Conservation (phyloP, 2,888 invertebrate species). For the Archaeoteleia sp. region DNA sequence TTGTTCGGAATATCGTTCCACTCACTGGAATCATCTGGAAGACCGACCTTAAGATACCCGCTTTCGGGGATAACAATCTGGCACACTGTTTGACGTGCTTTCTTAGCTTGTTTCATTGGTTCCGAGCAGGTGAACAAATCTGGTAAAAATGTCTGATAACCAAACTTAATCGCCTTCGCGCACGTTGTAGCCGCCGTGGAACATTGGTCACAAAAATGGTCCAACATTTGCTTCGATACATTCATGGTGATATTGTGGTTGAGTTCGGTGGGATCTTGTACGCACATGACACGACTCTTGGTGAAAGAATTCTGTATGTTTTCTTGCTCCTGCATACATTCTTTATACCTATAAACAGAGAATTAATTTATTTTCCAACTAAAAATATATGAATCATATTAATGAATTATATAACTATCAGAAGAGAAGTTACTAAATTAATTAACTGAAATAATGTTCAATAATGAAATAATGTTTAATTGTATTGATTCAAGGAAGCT, state of each 20-base stretch:
- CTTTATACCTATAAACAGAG: slow-evolving; percentile 22
- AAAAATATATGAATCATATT: not conserved
- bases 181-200: slow-evolving; percentile 61
- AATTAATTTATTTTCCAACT: not conserved
- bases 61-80: slow-evolving; percentile 59
- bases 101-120: slow-evolving; percentile 12
- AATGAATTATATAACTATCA: not conserved
- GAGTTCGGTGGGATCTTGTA: slow-evolving; percentile 83
- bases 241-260: slow-evolving; percentile 77
- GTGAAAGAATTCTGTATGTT: slow-evolving; percentile 18
- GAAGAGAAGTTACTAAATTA: not conserved
- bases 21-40: no score
- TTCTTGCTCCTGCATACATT: no score
- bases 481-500: no score
- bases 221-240: slow-evolving; percentile 62
- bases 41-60: no score
- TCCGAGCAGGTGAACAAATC: slow-evolving; percentile 52
- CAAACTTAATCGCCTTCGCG: slow-evolving; percentile 41
- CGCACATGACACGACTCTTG: slow-evolving; percentile 76
- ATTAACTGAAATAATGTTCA: not conserved
- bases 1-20: no score
- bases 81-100: no score
- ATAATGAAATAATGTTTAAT: no score
- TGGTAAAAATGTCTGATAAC: slow-evolving; percentile 59
- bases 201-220: slow-evolving; percentile 68